Evolutionary conservation across 1,140 invertebrate species (phyloP).

Genomic region (Panulirus ornatus): DNA sequence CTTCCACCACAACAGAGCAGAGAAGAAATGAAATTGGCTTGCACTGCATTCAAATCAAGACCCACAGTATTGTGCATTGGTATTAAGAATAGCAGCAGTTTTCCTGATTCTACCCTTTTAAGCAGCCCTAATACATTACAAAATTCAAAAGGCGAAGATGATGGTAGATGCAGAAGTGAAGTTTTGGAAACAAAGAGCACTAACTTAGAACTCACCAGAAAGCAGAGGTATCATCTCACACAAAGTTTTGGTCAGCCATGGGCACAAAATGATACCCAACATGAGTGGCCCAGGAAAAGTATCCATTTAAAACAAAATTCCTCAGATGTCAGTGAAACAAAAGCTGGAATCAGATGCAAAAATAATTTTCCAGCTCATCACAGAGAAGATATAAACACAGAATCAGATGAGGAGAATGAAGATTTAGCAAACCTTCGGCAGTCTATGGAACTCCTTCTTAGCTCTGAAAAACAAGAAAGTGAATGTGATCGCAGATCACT

Average conservation of each 20-base stretch:
- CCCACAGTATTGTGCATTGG: conserved; percentile 30
- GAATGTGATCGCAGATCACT: background rate
- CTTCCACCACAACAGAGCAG: background rate
- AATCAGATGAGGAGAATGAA: conserved; percentile 57
- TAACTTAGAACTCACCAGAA: background rate
- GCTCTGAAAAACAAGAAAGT: background rate
- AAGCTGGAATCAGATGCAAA: background rate
- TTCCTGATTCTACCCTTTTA: background rate
- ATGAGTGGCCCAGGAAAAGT: background rate
- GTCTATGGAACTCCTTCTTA: conserved; percentile 44
- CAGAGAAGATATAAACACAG: background rate
- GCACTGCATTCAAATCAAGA: conserved; percentile 2
- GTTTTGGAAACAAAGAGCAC: background rate
- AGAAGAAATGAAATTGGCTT: background rate
- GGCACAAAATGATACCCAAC: background rate
- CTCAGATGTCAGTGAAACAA: background rate
- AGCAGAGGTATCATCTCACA: background rate
- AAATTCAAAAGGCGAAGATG: background rate
- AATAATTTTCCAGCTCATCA: background rate
- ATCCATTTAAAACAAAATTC: background rate
- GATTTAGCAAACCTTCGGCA: conserved; percentile 38
- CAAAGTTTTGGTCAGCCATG: too few relatives aligned
- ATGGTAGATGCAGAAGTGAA: background rate
- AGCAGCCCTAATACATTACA: background rate
- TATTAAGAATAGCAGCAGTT: background rate